Evolutionary conservation across 2,797 vertebrate genomes (phyloP), one percentile per base, ranked within the genome.

Genomic region (Acanthurus lineatus): DNA sequence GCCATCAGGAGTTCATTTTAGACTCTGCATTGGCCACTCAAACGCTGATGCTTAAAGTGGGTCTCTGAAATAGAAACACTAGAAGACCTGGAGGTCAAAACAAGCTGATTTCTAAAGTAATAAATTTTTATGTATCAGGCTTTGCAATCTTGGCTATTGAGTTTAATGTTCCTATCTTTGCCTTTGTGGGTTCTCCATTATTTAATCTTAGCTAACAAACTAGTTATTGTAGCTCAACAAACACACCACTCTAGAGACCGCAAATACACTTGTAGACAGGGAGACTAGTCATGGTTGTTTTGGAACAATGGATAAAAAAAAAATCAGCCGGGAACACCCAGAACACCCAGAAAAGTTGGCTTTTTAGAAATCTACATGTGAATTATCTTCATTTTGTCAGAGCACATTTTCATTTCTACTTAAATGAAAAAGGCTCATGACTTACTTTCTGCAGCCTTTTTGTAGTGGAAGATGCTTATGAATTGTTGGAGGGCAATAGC

Each of bases 1-100:
- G 56, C 76, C 81, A 76, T 79, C 66, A 70, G 80, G 75, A 86
- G 82, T 90, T 90, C 61, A 88, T 84, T 83, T 89, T 75, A 82
- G 74, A 73, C 76, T 79, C 68, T 73, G 56, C 47, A 65, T 60
- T 77, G 73, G 76, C 78, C 68, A 72, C 72, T 86, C 53, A 47
- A 61, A 77, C 54, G 49, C 63, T 79, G 61, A 79, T 88, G 62
- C 63, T 77, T 69, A 62, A 81, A 79, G 65, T 56, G n/a, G 84
- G 70, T 76, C n/a, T 70, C 53, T 77, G 47, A 75, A 85, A 76
- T 83, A 76, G 64, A 86, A 90, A 90, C 49, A 74, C 61, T 60
- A 68, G 40, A 85, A 74, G 58, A 84, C 51, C 65, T 76, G 63
- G 44, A 71, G 82, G 67, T 79, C 61, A 81, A 81, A 91, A 77